These are phyloP conservation scores for Chiroxiphia lanceolata DNA, from an alignment of 2,797 vertebrate species.

Conservation along the genomic window DNA sequence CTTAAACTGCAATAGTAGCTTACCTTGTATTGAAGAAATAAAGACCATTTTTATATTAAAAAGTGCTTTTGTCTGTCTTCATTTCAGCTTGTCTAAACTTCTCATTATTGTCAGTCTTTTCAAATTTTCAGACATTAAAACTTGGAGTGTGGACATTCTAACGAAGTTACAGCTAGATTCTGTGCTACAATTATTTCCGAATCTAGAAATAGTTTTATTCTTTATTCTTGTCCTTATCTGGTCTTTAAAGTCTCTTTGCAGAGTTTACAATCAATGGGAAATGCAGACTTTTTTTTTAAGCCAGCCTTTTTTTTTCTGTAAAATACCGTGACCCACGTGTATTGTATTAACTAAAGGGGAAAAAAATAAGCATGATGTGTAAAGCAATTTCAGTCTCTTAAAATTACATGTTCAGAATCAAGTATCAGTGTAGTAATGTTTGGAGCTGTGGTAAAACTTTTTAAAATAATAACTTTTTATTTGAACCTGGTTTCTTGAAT, in stretches of 20 bases:
- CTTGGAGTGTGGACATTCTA: neutral
- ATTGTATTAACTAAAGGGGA: neutral
- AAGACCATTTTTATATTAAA: conserved; percentile 76
- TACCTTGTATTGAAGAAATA: conserved; percentile 82
- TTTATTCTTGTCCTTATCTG: neutral
- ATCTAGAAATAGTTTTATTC: neutral
- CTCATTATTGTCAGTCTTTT: neutral
- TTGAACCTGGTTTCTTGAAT: neutral
- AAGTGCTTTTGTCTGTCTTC: conserved; percentile 64
- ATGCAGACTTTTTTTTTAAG: neutral
- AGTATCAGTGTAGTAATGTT: neutral
- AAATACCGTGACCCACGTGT: neutral
- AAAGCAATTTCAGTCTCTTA: neutral
- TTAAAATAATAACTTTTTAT: neutral
- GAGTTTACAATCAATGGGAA: neutral
- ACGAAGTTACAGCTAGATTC: neutral
- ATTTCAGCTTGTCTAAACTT: conserved; percentile 47
- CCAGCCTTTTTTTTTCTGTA: neutral
- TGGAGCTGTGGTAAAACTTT: neutral
- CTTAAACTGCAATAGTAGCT: conserved; percentile 79
- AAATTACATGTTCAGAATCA: neutral
- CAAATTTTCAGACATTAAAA: neutral
- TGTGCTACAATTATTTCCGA: neutral
- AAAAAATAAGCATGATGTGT: neutral
- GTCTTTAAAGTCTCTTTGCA: neutral